phyloP scores from a whole-genome alignment of 2,113 vertebrate species.

The Anguilla japonica region DNA sequence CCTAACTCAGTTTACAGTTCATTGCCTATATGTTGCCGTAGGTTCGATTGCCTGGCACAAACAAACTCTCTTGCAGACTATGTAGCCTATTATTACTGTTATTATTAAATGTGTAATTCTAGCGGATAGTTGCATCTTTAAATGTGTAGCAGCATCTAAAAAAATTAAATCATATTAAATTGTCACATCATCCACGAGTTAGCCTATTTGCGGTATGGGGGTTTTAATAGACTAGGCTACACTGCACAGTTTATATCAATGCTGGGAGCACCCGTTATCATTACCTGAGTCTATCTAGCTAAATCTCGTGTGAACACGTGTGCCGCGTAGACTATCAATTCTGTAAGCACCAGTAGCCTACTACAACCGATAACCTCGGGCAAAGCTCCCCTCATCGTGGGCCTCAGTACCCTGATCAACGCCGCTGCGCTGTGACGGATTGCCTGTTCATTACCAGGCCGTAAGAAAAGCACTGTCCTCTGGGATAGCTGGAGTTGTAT shows the following conservation, averaged over 20 bases:
- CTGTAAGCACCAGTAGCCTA: not conserved
- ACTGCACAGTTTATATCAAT: not conserved
- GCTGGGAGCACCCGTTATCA: not conserved
- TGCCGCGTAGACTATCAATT: not conserved
- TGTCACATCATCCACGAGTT: not conserved
- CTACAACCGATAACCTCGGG: not conserved
- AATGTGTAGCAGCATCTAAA: not conserved
- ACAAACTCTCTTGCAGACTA: not conserved
- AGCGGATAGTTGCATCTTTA: not conserved
- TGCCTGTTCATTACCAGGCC: slow-evolving; percentile 45
- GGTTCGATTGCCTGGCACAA: not conserved
- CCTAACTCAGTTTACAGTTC: not conserved
- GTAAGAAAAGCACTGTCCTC: not conserved
- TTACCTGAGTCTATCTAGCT: not conserved
- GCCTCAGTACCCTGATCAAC: slow-evolving; percentile 38
- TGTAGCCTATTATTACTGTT: not conserved
- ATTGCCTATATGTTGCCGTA: no score
- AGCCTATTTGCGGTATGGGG: not conserved
- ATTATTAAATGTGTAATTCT: not conserved
- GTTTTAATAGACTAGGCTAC: not conserved
- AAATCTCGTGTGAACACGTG: not conserved
- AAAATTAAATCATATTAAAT: not conserved
- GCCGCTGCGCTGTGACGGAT: slow-evolving; percentile 29
- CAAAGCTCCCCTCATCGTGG: slow-evolving; percentile 10
- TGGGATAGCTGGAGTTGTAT: not conserved